Base-by-base conservation (phyloP, 2,888 invertebrate species). In the Andrena flavipes region DNA sequence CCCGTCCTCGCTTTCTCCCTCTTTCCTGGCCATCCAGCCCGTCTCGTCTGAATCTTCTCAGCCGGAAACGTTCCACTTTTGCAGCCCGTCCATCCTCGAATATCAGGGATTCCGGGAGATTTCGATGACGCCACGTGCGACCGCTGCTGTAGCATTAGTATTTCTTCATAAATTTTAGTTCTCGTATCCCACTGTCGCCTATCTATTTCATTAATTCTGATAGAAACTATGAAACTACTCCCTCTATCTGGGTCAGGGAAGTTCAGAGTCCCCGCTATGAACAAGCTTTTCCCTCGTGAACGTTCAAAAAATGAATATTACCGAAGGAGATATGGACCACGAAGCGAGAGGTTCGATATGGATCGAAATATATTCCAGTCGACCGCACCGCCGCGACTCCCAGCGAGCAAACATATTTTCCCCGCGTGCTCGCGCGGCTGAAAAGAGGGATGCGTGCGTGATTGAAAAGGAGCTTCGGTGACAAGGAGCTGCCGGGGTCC, bases 401-500 rank as follows among this genome's bases (percentile, higher is more conserved):
- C 59, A 51, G 26, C 33, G 48, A n/a, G 63, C 49, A 68, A 78
- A 72, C 62, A 63, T 68, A 80, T 78, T 80, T 79, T 29, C 69
- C 56, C 2, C 23, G 59, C 35, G 48, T 79, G 33, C 80, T 63
- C 20, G 6, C 29, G 48, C 48, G 64, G 35, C 42, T 73, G 33
- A 56, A 65, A 82, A 49, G 62, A 62, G 74, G 75, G 75, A 67
- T 79, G 80, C 62, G 76, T 48, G 70, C 64, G 60, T 71, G 62
- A 71, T 72, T 67, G 73, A 84, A 80, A 83, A 84, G 74, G 51
- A 83, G 69, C 13, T 26, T 33, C 65, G 87, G 80, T 85, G 89
- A 83, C 80, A 78, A 79, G 80, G 70, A 83, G 84, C 87, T 89
- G 88, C 78, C 78, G 49, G 78, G 69, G 70, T 65, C 81, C 68